phyloP scores from a whole-genome alignment of 2,888 invertebrate genomes.

The Pyrrhosoma nymphula region DNA sequence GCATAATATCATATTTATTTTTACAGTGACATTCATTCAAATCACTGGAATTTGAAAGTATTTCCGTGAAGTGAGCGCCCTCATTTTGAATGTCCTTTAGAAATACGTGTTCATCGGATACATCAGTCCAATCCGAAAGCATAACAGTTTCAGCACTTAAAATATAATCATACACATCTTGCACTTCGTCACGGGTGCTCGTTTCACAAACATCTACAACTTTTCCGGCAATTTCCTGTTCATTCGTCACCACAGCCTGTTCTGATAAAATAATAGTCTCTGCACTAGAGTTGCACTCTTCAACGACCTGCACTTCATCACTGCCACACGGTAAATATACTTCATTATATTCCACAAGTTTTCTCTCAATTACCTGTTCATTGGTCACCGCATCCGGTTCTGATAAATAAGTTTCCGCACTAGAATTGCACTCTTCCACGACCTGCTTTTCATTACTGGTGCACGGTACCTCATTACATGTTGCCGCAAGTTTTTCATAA shows the following conservation, averaged over 20 bases:
- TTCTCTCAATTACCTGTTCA: background rate
- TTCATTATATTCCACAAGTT: background rate
- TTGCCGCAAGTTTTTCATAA: background rate
- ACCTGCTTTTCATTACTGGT: background rate
- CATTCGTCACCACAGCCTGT: constrained; percentile 1
- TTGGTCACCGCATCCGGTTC: background rate
- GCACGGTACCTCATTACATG: background rate
- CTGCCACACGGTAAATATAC: background rate
- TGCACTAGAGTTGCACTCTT: background rate
- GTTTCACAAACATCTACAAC: background rate
- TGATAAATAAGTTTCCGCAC: background rate
- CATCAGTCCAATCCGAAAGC: background rate
- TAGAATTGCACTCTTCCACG: background rate
- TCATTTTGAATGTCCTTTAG: background rate
- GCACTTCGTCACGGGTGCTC: background rate
- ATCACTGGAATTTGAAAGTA: background rate
- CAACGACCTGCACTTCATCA: constrained; percentile 1
- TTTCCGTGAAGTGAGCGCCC: background rate
- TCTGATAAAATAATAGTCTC: constrained; percentile 1
- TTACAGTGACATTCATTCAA: background rate
- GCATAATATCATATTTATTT: background rate
- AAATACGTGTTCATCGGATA: background rate
- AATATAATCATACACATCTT: background rate
- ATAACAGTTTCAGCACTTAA: constrained; percentile 1
- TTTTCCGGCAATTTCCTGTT: constrained; percentile 1